Evolutionary conservation across 2,113 vertebrate species (phyloP), one percentile per base, ranked within the genome.

Genomic region (Corydoras sp.): DNA sequence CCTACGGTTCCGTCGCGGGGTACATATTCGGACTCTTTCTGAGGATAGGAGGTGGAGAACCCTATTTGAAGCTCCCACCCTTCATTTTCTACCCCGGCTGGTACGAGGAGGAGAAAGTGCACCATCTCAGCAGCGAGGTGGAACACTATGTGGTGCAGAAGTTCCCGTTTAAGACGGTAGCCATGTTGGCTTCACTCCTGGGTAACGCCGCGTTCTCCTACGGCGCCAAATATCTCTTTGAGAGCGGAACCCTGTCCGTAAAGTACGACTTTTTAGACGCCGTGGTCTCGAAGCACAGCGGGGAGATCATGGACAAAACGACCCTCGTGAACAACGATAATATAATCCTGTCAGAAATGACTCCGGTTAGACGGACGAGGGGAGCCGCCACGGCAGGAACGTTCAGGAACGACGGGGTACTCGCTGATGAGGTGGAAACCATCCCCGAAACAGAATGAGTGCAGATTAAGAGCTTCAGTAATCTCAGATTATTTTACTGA

Each of bases 261-360:
- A 98, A 95, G 80, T 88, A 97, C 71, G 97, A 99, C 87, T 89
- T 97, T 59, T 91, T 99, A 18, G 93, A 99, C 76, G 94, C 95
- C 0, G 96, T 99, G 73, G 91, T 99, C 67, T 91, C 95, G 58
- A 94, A 89, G 80, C 87, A 98, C 88, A 99, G 96, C 55, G 91
- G 89, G 13, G 95, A 99, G 86, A 95, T 96, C 72, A 98, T 99
- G 95, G 96, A 99, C 86, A 99, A 94, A 88, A 93, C 96, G 0
- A 93, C 94, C 29, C 91, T 99, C 74, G 96, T 99, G 74, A 92
- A 90, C 82, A 90, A 89, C 79, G 96, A 98, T 85, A 94, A 95
- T 83, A 97, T 99, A 62, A 92, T 90, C 69, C 81, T 99, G 79
- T 92, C 95, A 0, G 97, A 98, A 89, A 90, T 98, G 75, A 92